Evolutionary conservation across 2,888 invertebrate genomes (phyloP), one percentile per base, ranked within the genome.

Genomic region (Synanthedon andrenaeformis): DNA sequence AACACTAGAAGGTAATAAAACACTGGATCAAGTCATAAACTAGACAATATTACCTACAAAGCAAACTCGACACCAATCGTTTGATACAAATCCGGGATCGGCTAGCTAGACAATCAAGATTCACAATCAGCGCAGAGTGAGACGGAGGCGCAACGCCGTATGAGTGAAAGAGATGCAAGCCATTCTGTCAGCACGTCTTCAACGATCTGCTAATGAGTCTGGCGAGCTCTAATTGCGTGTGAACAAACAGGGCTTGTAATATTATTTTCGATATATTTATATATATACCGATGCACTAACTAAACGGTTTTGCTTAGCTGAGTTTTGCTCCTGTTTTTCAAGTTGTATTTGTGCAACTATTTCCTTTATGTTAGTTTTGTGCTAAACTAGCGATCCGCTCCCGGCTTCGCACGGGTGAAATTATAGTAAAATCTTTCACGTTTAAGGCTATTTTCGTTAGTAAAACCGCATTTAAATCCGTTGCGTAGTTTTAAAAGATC

Each of bases 141-240:
- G 76, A 77, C 58, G 54, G 62, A 51, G 54, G 28, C 64, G 41
- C 55, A 19, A 55, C 53, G 51, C 51, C 13, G 54, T 66, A 64
- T 13, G 80, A 64, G 64, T 57, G 66, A 80, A 54, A 42, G 69
- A 63, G 73, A 74, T 63, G 55, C 64, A 23, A 60, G 58, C 58
- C 59, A 54, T 57, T 72, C 57, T 57, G 61, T 64, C 63, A 65
- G 70, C 65, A 62, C 64, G 62, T 66, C 61, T 61, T 64, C 63
- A 62, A 62, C 64, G 63, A 13, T 35, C 77, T 78, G 79, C 78
- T 85, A 85, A 85, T 85, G 82, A 83, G 79, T 72, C 81, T 70
- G 78, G 74, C 72, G 56, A 77, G 76, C 68, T 78, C 81, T 84
- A 84, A 85, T 85, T 85, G 82, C 79, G 79, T 78, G 82, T 76